Base-by-base conservation (phyloP, 2,113 vertebrate genomes). In the Eidolon helvum region DNA sequence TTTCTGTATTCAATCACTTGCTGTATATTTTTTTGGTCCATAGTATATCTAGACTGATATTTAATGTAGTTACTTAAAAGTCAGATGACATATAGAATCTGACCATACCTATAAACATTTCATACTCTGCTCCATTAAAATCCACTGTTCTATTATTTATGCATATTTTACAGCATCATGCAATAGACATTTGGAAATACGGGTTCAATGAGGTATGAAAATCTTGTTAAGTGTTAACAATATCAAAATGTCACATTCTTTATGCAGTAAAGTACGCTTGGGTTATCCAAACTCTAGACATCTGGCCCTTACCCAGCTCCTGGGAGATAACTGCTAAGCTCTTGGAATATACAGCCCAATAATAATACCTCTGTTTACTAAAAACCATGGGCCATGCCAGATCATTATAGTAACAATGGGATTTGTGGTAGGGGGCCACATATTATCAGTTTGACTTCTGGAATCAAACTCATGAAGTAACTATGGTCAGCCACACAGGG, bases 391-490 rank as follows among this genome's bases (percentile, higher is more conserved):
- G 33, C 85, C 79, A 92, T 7, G 26, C 21, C 21, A 87, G 45
- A 79, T 40, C 33, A 9, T 92, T 80, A 84, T 30, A 28, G 18
- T 87, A 91, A 78, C 38, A 89, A 57, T 82, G 24, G 33, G 30
- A 68, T 40, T 92, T 90, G 68, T 55, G 26, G 30, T 24, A 50
- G 21, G 21, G 28, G 38, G 11, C 12, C 74, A 30, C 6, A 48
- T 11, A 79, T 3, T 38, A 53, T 71, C 45, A 55, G 28, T 85
- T 59, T 94, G n/a, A 74, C 7, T 4, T 83, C 77, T 78, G 35
- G 38, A 77, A 28, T 87, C 86, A 90, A 95, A 95, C 35, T 38
- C 72, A 87, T 68, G 30, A 24, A 86, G 15, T 90, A 83, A 87
- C 22, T 63, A 74, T 74, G n/a, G 15, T 86, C 30, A 43, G 61